phyloP scores from a whole-genome alignment of 2,888 invertebrate species.

The Pilophorus perplexus region DNA sequence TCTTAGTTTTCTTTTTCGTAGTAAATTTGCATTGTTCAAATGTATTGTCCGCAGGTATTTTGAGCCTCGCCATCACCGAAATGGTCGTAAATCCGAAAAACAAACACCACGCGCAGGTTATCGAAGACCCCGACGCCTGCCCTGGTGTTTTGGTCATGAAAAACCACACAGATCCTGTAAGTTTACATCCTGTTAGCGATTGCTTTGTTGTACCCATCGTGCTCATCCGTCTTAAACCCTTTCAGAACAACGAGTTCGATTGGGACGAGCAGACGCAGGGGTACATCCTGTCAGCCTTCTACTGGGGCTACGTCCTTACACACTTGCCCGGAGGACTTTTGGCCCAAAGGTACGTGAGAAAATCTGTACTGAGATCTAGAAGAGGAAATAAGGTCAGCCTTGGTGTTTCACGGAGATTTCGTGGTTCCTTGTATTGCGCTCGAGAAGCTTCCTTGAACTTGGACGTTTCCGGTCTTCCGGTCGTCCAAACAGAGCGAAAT shows the following conservation, averaged over 20 bases:
- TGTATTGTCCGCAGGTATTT: constrained; percentile 54
- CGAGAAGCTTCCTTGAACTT: no score
- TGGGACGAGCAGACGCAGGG: constrained; percentile 54
- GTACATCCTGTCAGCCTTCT: constrained; percentile 55
- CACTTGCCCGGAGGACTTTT: constrained; percentile 56
- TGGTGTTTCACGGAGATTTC: no score
- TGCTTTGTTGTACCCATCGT: no score
- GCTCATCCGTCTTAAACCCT: no score
- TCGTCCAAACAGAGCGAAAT: no score
- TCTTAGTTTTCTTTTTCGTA: no score
- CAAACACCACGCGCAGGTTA: constrained; percentile 47
- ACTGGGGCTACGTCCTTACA: constrained; percentile 57
- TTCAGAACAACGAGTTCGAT: constrained; percentile 51
- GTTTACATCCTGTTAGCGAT: no score
- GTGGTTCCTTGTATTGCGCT: no score
- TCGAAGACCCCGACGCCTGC: constrained; percentile 56
- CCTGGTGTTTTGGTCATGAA: constrained; percentile 51
- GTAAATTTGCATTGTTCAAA: no score
- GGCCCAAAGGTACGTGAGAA: constrained; percentile 51
- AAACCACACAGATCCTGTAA: constrained; percentile 48
- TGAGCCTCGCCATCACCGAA: constrained; percentile 55
- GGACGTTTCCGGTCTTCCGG: no score
- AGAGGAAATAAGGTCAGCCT: no score
- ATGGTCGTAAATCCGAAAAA: constrained; percentile 51
- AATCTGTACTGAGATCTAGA: no score